A percentile compares a stretch with the other conserved stretches of the same genome.
phyloP scores from a whole-genome alignment of 2,113 vertebrate species.

The Laticauda colubrina region DNA sequence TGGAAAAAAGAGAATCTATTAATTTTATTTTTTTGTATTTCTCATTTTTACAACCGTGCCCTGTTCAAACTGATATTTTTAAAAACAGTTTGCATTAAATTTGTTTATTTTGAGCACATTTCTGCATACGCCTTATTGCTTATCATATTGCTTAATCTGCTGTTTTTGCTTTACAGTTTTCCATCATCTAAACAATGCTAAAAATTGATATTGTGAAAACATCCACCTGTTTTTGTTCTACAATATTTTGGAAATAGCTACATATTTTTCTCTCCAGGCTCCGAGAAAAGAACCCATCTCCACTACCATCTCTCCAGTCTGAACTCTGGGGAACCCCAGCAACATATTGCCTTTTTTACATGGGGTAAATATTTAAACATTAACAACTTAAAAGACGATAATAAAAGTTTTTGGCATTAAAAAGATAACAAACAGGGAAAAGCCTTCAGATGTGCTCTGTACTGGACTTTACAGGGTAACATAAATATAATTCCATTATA shows the following conservation, averaged over 20 bases:
- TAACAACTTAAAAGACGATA: background rate
- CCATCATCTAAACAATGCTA: background rate
- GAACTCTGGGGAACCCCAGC: background rate
- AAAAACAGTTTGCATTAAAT: background rate
- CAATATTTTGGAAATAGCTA: background rate
- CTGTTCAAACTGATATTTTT: background rate
- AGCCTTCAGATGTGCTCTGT: background rate
- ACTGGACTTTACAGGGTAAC: background rate
- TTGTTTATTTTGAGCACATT: background rate
- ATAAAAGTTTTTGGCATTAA: background rate
- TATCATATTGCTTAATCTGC: background rate
- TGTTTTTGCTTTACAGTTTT: background rate
- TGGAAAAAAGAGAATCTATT: background rate
- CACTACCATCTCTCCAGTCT: background rate
- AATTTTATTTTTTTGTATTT: background rate
- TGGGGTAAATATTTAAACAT: background rate
- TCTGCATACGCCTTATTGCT: background rate
- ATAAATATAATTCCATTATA: background rate
- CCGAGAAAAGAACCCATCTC: background rate
- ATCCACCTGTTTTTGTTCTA: background rate
- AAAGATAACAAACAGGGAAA: background rate
- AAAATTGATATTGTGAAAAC: background rate
- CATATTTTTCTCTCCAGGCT: background rate
- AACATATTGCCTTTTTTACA: background rate
- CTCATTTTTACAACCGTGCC: background rate